Conservation (phyloP, 1,140 invertebrate species). For the Ganaspis sp. region DNA sequence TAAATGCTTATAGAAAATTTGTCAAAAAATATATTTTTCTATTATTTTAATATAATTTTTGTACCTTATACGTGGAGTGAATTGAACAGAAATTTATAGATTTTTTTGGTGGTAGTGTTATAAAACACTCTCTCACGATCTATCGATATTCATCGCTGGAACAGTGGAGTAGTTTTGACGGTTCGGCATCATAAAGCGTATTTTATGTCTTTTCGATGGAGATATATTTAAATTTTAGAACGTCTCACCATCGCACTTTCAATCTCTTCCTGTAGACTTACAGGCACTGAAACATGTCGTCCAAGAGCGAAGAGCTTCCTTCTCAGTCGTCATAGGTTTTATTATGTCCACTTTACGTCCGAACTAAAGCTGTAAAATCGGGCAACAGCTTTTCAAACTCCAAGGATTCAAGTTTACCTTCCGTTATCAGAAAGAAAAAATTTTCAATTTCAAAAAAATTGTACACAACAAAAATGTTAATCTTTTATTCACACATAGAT, state of each 20-base stretch:
- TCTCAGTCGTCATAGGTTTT: slow-evolving; percentile 18
- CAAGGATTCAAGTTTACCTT: background rate
- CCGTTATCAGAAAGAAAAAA: no score
- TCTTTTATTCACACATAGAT: no score
- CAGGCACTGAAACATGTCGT: slow-evolving; percentile 39
- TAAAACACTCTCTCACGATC: no score
- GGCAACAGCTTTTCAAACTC: background rate
- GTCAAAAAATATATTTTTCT: no score
- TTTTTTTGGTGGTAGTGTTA: background rate
- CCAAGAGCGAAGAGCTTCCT: slow-evolving; percentile 29
- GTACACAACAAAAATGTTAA: no score
- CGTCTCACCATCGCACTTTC: slow-evolving; percentile 48
- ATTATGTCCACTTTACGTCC: slow-evolving; percentile 25
- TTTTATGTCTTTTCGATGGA: slow-evolving; percentile 52
- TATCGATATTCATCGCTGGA: background rate
- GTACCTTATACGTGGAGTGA: no score
- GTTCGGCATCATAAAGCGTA: slow-evolving; percentile 44
- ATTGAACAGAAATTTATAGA: no score
- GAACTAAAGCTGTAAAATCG: slow-evolving; percentile 25
- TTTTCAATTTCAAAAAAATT: no score
- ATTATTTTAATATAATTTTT: no score
- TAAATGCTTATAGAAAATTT: no score
- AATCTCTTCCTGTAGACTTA: slow-evolving; percentile 42
- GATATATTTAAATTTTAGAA: slow-evolving; percentile 55
- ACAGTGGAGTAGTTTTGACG: slow-evolving; percentile 42